These are phyloP conservation scores for Palythoa grandiflora DNA, from an alignment of 92 coral and sea anemone species.

Conservation along the genomic window DNA sequence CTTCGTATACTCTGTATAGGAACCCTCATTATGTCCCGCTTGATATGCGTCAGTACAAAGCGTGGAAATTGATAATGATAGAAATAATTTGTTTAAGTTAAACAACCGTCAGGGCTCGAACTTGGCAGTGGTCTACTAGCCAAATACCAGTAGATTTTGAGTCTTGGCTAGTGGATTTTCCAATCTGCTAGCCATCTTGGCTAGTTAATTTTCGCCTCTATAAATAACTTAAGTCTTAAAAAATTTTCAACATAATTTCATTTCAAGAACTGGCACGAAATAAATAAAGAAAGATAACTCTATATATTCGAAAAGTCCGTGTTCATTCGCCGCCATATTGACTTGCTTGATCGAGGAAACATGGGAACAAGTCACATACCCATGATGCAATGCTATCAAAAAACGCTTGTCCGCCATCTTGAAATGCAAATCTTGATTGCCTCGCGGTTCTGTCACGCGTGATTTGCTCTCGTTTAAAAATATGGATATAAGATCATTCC, in stretches of 20 bases:
- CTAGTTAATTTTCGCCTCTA: conserved; percentile 43
- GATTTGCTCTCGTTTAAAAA: conserved; percentile 3
- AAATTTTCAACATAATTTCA: conserved; percentile 32
- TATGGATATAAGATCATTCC: conserved; percentile 31
- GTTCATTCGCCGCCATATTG: background rate
- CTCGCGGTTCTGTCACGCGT: conserved; percentile 12
- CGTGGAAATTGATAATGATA: no score
- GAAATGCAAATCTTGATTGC: conserved; percentile 25
- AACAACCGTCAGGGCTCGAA: background rate
- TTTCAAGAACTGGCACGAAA: conserved; percentile 49
- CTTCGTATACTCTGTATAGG: no score
- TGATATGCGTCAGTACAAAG: no score
- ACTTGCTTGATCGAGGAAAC: conserved; percentile 9
- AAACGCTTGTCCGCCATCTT: conserved; percentile 41
- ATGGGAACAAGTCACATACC: conserved; percentile 6
- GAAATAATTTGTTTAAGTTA: no score
- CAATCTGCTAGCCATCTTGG: conserved; percentile 50
- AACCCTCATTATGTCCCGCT: no score
- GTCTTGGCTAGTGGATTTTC: no score
- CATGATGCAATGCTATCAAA: conserved; percentile 14
- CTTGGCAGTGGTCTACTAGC: background rate
- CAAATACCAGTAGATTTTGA: no score
- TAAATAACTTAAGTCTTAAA: conserved; percentile 42
- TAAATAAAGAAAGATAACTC: conserved; percentile 10
- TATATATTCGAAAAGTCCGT: conserved; percentile 30